These are phyloP conservation scores for Otus sunia DNA, from an alignment of 2,113 vertebrate species.

Conservation along the genomic window DNA sequence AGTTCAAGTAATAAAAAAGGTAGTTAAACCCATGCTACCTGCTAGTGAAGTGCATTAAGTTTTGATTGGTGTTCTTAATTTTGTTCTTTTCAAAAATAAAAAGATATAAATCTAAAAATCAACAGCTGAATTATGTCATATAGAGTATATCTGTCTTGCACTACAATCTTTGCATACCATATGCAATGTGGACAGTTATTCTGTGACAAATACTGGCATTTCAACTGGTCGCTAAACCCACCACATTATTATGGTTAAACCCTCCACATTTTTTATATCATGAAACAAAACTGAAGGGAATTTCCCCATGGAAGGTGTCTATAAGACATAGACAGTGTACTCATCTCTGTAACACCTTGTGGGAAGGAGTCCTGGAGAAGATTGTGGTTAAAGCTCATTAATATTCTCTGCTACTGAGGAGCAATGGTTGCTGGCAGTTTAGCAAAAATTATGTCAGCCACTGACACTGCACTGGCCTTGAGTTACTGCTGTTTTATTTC, in stretches of 20 bases:
- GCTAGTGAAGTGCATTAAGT: not conserved
- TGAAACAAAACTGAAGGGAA: not conserved
- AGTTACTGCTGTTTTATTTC: not conserved
- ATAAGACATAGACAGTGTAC: not conserved
- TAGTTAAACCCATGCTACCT: not conserved
- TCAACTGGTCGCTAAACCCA: not conserved
- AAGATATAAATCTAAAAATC: not conserved
- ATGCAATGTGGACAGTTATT: not conserved
- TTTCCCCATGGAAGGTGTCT: not conserved
- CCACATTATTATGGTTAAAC: not conserved
- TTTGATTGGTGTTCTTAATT: not conserved
- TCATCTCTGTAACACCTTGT: not conserved
- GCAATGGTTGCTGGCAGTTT: not conserved
- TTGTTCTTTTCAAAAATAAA: not conserved
- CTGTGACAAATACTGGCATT: not conserved
- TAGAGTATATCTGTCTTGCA: not conserved
- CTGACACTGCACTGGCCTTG: not conserved
- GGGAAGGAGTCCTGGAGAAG: not conserved
- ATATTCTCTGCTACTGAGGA: not conserved
- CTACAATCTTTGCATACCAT: not conserved
- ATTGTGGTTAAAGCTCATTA: not conserved
- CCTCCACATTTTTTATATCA: not conserved
- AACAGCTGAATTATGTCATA: not conserved
- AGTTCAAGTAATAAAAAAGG: not conserved
- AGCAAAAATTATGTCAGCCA: not conserved